Percentiles rank a stretch among this genome's conserved stretches.
Evolutionary conservation across 2,888 invertebrate genomes (phyloP).

Genomic region (Pyrgus malvae): DNA sequence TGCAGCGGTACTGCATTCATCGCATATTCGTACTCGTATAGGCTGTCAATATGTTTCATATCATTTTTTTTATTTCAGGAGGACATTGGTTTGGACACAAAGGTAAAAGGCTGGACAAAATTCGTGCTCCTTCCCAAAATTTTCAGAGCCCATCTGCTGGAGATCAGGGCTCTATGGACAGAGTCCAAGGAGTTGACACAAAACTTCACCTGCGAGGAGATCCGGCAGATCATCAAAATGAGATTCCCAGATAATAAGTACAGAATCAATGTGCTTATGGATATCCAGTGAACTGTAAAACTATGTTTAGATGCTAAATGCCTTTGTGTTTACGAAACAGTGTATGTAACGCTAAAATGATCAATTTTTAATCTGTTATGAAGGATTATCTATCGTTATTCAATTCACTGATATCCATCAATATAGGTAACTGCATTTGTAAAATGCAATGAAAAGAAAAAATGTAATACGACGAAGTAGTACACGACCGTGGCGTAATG

Average conservation of each 20-base stretch:
- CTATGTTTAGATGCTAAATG: neutral
- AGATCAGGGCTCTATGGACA: slow-evolving; percentile 63
- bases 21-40: too few species aligned
- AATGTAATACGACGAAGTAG: too few species aligned
- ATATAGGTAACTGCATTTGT: too few species aligned
- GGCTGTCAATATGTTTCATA: neutral
- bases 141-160: slow-evolving; percentile 64
- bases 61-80: slow-evolving; percentile 43
- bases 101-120: slow-evolving; percentile 62
- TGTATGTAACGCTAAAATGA: too few species aligned
- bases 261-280: slow-evolving; percentile 66
- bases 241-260: slow-evolving; percentile 70
- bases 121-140: slow-evolving; percentile 60
- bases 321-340: too few species aligned
- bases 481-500: too few species aligned
- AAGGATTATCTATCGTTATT: too few species aligned
- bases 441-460: too few species aligned
- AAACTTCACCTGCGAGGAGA: slow-evolving; percentile 66
- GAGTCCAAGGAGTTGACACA: slow-evolving; percentile 44
- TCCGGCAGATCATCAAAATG: slow-evolving; percentile 69
- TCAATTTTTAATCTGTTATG: too few species aligned
- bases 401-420: too few species aligned
- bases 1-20: too few species aligned
- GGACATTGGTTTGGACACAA: slow-evolving; percentile 53
- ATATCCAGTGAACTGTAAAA: slow-evolving; percentile 75